Evolutionary conservation across 1,140 invertebrate species (phyloP), one percentile per base, ranked within the genome.

Genomic region (Cardiocondyla obscurior): DNA sequence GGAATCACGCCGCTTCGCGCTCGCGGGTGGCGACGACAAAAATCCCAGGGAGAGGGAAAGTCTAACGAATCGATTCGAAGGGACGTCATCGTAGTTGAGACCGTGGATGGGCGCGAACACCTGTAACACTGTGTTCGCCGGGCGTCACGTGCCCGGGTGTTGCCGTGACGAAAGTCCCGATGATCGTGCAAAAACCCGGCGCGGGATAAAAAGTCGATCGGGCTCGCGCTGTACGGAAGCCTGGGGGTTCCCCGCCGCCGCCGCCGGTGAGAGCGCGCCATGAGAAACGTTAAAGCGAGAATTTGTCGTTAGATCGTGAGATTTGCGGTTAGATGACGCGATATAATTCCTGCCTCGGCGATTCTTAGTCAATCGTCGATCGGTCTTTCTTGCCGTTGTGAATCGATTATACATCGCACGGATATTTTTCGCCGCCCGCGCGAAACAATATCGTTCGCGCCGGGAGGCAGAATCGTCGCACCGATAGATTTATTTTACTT

Each of bases 131-230:
- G 79, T 89, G 85, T 86, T 77, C 86, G 69, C 70, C 72, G 85
- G 85, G 83, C 84, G 91, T 93, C 92, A 93, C 92, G 92, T 92
- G 92, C 91, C 91, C 92, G 88, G 92, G 91, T 90, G 91, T 91
- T 91, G 85, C 92, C 89, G 92, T 93, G 90, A 93, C 92, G 84
- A 92, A 93, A 88, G 84, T 77, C 67, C 64, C 85, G 83, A 87
- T 85, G 85, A 82, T 85, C 72, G 85, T 64, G 77, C 85, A 88
- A 88, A 87, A 88, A 88, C 25, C 81, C 76, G 39, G 70, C 55
- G 73, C 39, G 33, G 28, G 64, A 51, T 65, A 89, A 89, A 89
- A 89, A 88, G 83, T 67, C 77, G 85, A 87, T 85, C 87, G 90
- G 62, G 87, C 90, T 89, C 90, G 92, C 90, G 90, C 90, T 85